phyloP scores from a whole-genome alignment of 2,113 vertebrate species.

The Mola mola region DNA sequence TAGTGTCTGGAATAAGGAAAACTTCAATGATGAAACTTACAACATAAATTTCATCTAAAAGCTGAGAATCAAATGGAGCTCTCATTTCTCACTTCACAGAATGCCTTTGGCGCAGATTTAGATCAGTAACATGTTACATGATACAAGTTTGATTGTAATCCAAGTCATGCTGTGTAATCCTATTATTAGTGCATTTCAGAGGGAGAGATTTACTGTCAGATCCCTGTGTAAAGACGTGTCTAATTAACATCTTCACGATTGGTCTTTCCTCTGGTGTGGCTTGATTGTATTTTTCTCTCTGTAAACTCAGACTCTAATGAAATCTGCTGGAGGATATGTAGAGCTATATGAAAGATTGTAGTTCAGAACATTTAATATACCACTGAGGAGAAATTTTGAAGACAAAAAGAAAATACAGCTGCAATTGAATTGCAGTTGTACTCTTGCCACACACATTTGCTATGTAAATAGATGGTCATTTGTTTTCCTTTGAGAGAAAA shows the following conservation, averaged over 20 bases:
- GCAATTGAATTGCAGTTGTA: too few species aligned
- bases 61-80: constrained; percentile 21
- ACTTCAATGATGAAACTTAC: constrained; percentile 32
- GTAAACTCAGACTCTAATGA: constrained; percentile 26
- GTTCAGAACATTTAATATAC: too few species aligned
- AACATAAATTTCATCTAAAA: constrained; percentile 36
- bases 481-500: neutral
- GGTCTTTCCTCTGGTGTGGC: constrained; percentile 39
- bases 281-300: constrained; percentile 41
- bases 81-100: constrained; percentile 13
- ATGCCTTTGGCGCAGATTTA: constrained; percentile 41
- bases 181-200: constrained; percentile 65
- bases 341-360: constrained; percentile 5
- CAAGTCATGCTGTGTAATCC: constrained; percentile 65
- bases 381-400: neutral
- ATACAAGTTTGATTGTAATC: constrained; percentile 64
- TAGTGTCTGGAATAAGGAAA: constrained; percentile 27
- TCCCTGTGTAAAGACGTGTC: constrained; percentile 59
- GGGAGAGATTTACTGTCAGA: constrained; percentile 62
- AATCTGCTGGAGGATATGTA: constrained; percentile 24
- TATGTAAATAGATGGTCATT: neutral
- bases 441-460: too few species aligned
- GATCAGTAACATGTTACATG: constrained; percentile 56
- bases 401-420: neutral
- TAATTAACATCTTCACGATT: constrained; percentile 62